Evolutionary conservation across 2,888 invertebrate genomes (phyloP).

Genomic region (Pheosia tremula): DNA sequence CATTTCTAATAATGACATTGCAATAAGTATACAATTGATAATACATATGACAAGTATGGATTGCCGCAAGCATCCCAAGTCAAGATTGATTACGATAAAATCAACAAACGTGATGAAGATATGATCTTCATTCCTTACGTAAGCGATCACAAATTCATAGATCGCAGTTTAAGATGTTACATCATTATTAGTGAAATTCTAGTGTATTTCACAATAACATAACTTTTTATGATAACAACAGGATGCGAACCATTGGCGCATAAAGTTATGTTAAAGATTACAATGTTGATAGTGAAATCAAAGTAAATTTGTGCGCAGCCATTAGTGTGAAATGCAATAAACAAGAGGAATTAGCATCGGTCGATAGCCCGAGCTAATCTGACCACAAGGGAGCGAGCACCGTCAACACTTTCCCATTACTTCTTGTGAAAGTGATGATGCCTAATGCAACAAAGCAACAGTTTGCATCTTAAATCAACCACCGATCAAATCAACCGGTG

Average conservation of each 20-base stretch:
- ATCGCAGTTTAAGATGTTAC: slow-evolving; percentile 33
- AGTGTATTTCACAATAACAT: slow-evolving; percentile 28
- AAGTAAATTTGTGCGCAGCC: slow-evolving; percentile 52
- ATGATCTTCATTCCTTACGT: slow-evolving; percentile 48
- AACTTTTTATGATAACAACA: slow-evolving; percentile 9
- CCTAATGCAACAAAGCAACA: slow-evolving; percentile 70
- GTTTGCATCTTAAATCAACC: slow-evolving; percentile 67
- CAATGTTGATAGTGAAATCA: slow-evolving; percentile 55
- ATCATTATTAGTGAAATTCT: slow-evolving; percentile 45
- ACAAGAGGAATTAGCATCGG: slow-evolving; percentile 76
- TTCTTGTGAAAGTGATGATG: slow-evolving; percentile 82
- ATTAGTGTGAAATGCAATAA: slow-evolving; percentile 72
- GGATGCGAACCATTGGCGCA: slow-evolving; percentile 22
- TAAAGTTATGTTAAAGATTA: slow-evolving; percentile 36
- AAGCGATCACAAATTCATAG: slow-evolving; percentile 19
- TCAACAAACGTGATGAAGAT: slow-evolving; percentile 59
- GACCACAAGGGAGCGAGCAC: slow-evolving; percentile 81
- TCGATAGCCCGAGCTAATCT: slow-evolving; percentile 72
- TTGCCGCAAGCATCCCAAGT: slow-evolving; percentile 52
- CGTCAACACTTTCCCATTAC: slow-evolving; percentile 79
- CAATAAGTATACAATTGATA: slow-evolving; percentile 16
- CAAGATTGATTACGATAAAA: slow-evolving; percentile 65
- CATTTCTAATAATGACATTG: slow-evolving; percentile 17
- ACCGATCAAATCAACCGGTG: slow-evolving; percentile 45
- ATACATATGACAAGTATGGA: slow-evolving; percentile 51